These are phyloP conservation scores for Tribolium castaneum DNA, from an alignment of 1,140 invertebrate genomes.

Conservation along the genomic window DNA sequence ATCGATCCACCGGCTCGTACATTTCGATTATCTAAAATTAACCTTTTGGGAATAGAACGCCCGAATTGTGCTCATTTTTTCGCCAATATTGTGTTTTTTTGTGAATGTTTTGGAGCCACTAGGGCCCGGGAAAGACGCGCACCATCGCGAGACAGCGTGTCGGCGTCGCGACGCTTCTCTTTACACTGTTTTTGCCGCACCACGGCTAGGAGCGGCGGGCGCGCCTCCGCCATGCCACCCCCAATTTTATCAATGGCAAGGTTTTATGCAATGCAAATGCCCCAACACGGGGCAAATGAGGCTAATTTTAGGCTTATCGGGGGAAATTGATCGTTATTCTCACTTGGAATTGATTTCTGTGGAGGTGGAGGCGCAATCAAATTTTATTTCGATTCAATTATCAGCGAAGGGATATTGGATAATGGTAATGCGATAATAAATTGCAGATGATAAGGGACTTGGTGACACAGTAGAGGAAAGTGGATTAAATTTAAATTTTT, in stretches of 20 bases:
- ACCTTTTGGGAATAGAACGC: not conserved
- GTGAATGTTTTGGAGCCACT: not conserved
- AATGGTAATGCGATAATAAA: not conserved
- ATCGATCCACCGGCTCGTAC: conserved; percentile 54
- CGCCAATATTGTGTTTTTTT: no score
- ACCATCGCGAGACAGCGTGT: conserved; percentile 34
- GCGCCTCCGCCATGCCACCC: conserved; percentile 21
- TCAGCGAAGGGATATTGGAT: not conserved
- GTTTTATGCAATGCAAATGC: not conserved
- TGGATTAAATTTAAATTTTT: not conserved
- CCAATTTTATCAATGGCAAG: not conserved
- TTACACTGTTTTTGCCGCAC: conserved; percentile 42
- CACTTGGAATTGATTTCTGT: no score
- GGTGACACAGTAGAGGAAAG: not conserved
- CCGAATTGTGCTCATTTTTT: not conserved
- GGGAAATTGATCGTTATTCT: not conserved
- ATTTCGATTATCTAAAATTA: conserved; percentile 37
- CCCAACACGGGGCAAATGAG: no score
- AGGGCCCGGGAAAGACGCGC: not conserved
- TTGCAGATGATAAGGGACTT: not conserved
- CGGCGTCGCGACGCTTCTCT: conserved; percentile 38
- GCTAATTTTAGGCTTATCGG: not conserved
- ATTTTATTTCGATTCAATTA: not conserved
- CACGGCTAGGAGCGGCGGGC: conserved; percentile 25
- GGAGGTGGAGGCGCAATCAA: not conserved